Conservation (phyloP, 1,140 invertebrate species). For the Pteromalus puparum region DNA sequence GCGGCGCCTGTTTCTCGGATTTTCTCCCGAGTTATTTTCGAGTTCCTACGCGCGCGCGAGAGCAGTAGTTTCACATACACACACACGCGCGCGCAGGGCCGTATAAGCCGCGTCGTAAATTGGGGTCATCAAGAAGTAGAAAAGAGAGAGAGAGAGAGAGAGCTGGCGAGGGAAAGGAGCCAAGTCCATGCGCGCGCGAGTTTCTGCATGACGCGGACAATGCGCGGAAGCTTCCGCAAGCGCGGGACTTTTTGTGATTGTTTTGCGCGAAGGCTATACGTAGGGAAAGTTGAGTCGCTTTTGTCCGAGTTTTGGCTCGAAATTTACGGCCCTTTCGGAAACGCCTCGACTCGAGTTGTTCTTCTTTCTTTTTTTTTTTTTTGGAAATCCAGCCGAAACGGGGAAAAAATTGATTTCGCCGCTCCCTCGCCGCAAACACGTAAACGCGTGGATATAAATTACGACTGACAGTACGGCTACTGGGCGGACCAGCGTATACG, state of each 20-base stretch:
- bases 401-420: neutral
- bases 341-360: neutral
- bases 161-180: conserved; percentile 21
- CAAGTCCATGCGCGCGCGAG: neutral
- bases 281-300: neutral
- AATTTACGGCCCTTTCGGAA: neutral
- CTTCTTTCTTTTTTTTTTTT: neutral
- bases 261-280: neutral
- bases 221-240: neutral
- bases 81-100: neutral
- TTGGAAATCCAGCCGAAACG: neutral
- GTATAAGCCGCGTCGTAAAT: conserved; percentile 44
- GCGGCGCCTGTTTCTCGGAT: conserved; percentile 23
- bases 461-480: neutral
- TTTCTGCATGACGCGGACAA: neutral
- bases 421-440: neutral
- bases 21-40: conserved; percentile 41
- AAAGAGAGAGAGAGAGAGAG: conserved; percentile 11
- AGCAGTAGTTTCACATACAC: too few species aligned
- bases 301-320: too few species aligned
- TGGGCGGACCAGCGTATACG: neutral
- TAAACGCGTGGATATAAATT: neutral
- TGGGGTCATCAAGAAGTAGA: conserved; percentile 45
- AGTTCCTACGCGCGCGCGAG: conserved; percentile 10
- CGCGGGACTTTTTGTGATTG: neutral